Base-by-base conservation (phyloP, 2,888 invertebrate species). In the Caenorhabditis afra region DNA sequence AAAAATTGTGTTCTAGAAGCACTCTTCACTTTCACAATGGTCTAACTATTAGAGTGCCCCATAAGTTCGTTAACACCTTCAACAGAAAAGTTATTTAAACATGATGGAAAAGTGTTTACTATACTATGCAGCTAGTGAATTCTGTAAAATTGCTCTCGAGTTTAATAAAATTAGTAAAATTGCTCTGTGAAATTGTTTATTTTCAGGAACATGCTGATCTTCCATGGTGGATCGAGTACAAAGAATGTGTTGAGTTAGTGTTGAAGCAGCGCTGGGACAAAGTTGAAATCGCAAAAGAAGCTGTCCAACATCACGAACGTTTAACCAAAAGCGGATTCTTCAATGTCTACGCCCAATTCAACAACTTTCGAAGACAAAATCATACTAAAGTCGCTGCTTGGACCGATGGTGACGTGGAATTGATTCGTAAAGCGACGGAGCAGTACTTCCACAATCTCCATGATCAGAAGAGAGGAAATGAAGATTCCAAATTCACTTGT, bases 161-260 rank as follows among this genome's bases (percentile, higher is more conserved):
- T 23, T n/a, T 37, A 58, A 10, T n/a, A 3, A 16, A 35, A 39
- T 20, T 39, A 39, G 35, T 37, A 35, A 35, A 37, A 35, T 58
- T 50, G 29, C 29, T 29, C 29, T 7, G 29, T 29, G 7, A 29
- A 58, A 16, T 45, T 23, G 49, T 66, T 66, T 45, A 45, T 66
- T 67, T 75, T 58, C 62, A 75, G 75, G 61, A 75, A 41, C 75
- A 75, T 67, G n/a, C 67, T 2, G 55, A 67, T 23, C 75, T 75
- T 55, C 41, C 61, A 61, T 35, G 22, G 55, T 75, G 75, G 75
- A 49, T 10, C 1, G 61, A 37, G 41, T 75, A 75, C 62, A 67
- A 67, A 57, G 8, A 66, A 35, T 67, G 67, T 67, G 55, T 75
- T n/a, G 61, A 67, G 16, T 18, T 49, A n/a, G 67, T 67, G 53